These are phyloP conservation scores for Agrochola lychnidis DNA, from an alignment of 2,888 invertebrate species.

Conservation along the genomic window DNA sequence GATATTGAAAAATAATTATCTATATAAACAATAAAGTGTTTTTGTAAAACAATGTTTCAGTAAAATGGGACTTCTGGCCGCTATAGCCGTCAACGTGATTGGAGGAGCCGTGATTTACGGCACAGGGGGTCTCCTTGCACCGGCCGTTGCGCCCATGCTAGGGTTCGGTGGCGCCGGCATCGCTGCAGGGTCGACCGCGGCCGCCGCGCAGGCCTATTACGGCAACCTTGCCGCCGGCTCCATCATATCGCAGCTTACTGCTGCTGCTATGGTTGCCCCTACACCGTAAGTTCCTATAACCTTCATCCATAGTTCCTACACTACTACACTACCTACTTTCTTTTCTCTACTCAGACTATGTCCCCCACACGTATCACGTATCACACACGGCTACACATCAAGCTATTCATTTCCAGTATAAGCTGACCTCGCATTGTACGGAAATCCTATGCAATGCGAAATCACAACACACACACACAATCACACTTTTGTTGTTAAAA, in stretches of 20 bases:
- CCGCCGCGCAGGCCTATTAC: constrained; percentile 81
- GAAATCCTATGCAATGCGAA: too few relatives aligned
- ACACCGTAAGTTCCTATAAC: constrained; percentile 74
- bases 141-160: constrained; percentile 76
- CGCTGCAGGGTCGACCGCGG: constrained; percentile 78
- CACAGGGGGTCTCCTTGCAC: constrained; percentile 78
- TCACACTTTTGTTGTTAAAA: too few relatives aligned
- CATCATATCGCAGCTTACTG: constrained; percentile 79
- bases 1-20: too few relatives aligned
- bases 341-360: neutral
- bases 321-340: neutral
- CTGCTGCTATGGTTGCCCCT: constrained; percentile 83
- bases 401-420: too few relatives aligned
- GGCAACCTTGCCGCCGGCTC: constrained; percentile 83
- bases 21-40: neutral
- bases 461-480: too few relatives aligned
- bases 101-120: constrained; percentile 78
- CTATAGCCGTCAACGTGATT: constrained; percentile 74
- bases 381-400: too few relatives aligned
- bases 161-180: constrained; percentile 81
- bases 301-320: neutral
- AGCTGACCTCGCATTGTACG: too few relatives aligned
- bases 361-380: neutral
- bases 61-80: constrained; percentile 77
- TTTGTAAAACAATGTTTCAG: constrained; percentile 43